These are phyloP conservation scores for Chionoecetes opilio DNA, from an alignment of 1,140 invertebrate species.

Conservation along the genomic window DNA sequence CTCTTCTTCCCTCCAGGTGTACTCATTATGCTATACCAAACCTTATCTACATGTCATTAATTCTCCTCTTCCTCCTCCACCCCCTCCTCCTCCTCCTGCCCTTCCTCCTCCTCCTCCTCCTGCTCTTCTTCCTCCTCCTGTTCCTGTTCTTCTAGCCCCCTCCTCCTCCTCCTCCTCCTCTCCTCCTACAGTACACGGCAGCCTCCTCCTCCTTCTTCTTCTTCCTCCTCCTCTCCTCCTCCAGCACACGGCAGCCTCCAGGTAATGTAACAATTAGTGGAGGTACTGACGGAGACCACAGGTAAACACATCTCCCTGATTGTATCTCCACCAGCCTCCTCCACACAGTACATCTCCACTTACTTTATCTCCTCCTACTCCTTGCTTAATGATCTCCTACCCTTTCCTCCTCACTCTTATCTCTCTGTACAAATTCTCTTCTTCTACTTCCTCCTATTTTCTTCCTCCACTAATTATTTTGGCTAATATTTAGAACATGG, in stretches of 20 bases:
- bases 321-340: too few relatives aligned
- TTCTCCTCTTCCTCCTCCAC: neutral
- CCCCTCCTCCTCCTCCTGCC: neutral
- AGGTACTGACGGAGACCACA: neutral
- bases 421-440: too few relatives aligned
- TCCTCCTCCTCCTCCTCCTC: neutral
- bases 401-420: too few relatives aligned
- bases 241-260: neutral
- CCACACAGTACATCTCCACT: neutral
- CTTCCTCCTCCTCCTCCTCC: neutral
- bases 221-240: neutral
- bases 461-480: too few relatives aligned
- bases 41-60: conserved; percentile 7
- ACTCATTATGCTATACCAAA: conserved; percentile 11
- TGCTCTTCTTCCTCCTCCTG: too few relatives aligned
- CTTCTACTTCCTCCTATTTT: too few relatives aligned
- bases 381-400: too few relatives aligned
- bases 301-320: too few relatives aligned
- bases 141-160: too few relatives aligned
- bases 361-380: neutral
- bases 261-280: conserved; percentile 14
- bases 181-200: too few relatives aligned
- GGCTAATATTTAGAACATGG: too few relatives aligned
- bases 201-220: neutral
- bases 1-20: neutral